These are phyloP conservation scores for Linurgus olivaceus DNA, from an alignment of 2,797 vertebrate species.

Conservation along the genomic window DNA sequence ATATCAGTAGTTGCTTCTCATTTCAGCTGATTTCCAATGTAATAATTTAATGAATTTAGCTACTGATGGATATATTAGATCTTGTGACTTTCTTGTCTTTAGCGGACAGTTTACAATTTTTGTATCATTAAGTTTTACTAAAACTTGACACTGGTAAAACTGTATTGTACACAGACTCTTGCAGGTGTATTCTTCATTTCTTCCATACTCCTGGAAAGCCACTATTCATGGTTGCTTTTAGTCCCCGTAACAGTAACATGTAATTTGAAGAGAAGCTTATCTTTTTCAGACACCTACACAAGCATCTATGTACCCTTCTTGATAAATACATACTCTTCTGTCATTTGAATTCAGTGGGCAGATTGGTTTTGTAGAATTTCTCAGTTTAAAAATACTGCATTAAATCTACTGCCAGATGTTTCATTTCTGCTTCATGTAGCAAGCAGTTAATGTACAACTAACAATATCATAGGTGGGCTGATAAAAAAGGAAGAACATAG, in stretches of 20 bases:
- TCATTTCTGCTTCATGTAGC: background rate
- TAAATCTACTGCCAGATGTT: background rate
- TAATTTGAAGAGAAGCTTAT: background rate
- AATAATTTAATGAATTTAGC: background rate
- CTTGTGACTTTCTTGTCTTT: background rate
- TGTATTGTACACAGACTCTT: accelerated
- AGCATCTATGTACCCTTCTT: background rate
- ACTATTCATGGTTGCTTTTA: background rate
- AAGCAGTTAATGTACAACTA: background rate
- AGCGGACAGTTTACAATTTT: background rate
- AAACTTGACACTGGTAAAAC: background rate
- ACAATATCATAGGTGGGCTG: background rate
- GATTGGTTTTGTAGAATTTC: background rate
- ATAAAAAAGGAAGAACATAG: background rate
- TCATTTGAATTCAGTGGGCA: background rate
- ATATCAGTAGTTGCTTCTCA: background rate
- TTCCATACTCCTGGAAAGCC: background rate
- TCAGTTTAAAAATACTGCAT: background rate
- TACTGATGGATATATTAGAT: background rate
- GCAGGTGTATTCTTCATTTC: background rate
- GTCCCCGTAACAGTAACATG: background rate
- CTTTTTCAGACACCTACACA: background rate
- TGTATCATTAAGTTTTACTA: background rate
- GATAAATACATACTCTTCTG: background rate
- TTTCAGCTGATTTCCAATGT: background rate